phyloP scores from a whole-genome alignment of 37 sponge, comb jelly and placozoan genomes.

The Tethya wilhelma region DNA sequence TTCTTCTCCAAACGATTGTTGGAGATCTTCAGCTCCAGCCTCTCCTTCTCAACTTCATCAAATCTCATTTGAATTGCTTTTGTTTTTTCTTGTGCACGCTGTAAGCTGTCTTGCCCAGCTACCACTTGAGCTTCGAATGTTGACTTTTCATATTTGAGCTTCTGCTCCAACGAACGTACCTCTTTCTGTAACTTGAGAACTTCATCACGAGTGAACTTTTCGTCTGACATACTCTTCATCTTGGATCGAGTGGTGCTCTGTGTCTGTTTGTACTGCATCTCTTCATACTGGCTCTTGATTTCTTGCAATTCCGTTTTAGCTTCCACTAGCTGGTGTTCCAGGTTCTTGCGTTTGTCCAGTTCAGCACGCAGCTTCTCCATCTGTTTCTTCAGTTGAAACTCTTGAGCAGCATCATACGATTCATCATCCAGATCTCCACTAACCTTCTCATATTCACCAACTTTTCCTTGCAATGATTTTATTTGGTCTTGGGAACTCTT shows the following conservation, averaged over 20 bases:
- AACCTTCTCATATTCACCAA: background rate
- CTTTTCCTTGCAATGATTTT: background rate
- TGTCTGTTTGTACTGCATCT: conserved; percentile 19
- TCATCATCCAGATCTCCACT: conserved; percentile 38
- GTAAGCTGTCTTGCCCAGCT: conserved; percentile 34
- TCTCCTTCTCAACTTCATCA: conserved; percentile 49
- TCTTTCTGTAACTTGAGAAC: conserved; percentile 39
- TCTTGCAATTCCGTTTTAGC: conserved; percentile 30
- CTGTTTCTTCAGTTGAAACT: conserved; percentile 31
- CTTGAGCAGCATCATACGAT: conserved; percentile 27
- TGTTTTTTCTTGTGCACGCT: conserved; percentile 40
- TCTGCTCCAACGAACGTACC: conserved; percentile 11
- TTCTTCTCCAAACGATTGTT: conserved; percentile 37
- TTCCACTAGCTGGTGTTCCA: conserved; percentile 28
- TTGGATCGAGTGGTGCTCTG: conserved; percentile 30
- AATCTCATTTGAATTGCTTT: conserved; percentile 26
- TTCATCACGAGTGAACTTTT: conserved; percentile 28
- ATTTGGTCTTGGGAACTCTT: background rate
- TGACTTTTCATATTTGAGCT: conserved; percentile 24
- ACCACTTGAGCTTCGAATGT: conserved; percentile 46
- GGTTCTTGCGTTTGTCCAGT: background rate
- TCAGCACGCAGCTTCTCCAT: conserved; percentile 18
- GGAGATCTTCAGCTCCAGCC: conserved; percentile 47
- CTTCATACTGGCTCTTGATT: conserved; percentile 12
- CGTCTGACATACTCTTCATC: conserved; percentile 18